These are phyloP conservation scores for Diprion similis DNA, from an alignment of 1,140 invertebrate genomes.

Conservation along the genomic window DNA sequence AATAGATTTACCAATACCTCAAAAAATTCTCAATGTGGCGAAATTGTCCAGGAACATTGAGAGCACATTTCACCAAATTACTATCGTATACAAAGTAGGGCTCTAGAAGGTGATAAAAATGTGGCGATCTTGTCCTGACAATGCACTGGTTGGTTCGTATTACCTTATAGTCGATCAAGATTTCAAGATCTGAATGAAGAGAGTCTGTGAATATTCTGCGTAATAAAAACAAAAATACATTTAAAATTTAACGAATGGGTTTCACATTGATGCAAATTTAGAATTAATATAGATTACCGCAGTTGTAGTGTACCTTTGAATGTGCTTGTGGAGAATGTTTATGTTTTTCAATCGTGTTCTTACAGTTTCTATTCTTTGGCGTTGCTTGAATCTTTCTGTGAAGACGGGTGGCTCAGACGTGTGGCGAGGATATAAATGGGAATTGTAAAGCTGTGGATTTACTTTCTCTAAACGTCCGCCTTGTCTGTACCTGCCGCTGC, in stretches of 20 bases:
- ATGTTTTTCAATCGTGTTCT: slow-evolving; percentile 41
- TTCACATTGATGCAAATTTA: neutral
- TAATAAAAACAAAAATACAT: slow-evolving; percentile 33
- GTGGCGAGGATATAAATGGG: slow-evolving; percentile 33
- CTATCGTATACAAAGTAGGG: slow-evolving; percentile 48
- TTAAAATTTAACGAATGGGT: neutral
- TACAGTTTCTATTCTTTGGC: slow-evolving; percentile 38
- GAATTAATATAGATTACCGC: neutral
- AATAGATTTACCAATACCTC: slow-evolving; percentile 42
- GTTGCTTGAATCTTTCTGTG: slow-evolving; percentile 43
- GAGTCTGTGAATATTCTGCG: slow-evolving; percentile 60
- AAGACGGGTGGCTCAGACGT: slow-evolving; percentile 29
- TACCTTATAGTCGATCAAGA: slow-evolving; percentile 53
- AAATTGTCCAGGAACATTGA: slow-evolving; percentile 51
- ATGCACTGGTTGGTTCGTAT: slow-evolving; percentile 58
- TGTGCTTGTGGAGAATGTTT: slow-evolving; percentile 43
- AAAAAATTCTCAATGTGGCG: slow-evolving; percentile 53
- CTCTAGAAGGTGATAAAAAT: slow-evolving; percentile 53
- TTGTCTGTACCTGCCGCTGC: slow-evolving; percentile 47
- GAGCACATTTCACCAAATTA: slow-evolving; percentile 48
- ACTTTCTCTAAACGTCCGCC: slow-evolving; percentile 52
- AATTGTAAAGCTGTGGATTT: slow-evolving; percentile 38
- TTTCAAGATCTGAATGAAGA: slow-evolving; percentile 58
- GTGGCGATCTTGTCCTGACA: slow-evolving; percentile 53
- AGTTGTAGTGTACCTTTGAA: slow-evolving; percentile 47